Evolutionary conservation across 2,888 invertebrate genomes (phyloP), one percentile per base, ranked within the genome.

Genomic region (Caenorhabditis macrosperma): DNA sequence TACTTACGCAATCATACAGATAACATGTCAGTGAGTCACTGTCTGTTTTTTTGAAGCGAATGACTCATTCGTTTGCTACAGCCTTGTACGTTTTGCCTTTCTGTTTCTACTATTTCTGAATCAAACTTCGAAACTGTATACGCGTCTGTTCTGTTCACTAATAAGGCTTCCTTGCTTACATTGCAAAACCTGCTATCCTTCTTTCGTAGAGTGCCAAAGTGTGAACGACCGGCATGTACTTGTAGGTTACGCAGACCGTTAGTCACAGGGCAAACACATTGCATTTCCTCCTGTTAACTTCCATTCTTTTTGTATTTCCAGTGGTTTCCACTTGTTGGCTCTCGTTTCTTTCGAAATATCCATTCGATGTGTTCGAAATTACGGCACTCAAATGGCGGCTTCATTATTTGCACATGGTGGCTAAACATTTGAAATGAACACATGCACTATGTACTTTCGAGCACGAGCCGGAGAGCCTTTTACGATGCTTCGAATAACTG

Each of bases 341-440:
- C 33, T 38, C 38, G 41, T 68, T 59, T 44, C 15, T 52, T 57
- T 61, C 46, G 71, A 71, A 63, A 71, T 54, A 69, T 71, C 71
- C 54, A 54, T 52, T 54, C 28, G 60, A 69, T 61, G 44, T 55
- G 4, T 24, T 41, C 22, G 67, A 57, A 67, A 67, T 46, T 22
- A 35, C 46, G 38, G 54, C 60, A 46, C 54, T 55, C 66, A 54
- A 72, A 63, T 63, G 48, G 55, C 63, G 63, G 63, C 61, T 72
- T 44, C 30, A 4, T 15, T 72, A n/a, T 72, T 72, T 72, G 72
- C 30, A 28, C 38, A 72, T 61, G 38, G 61, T 61, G 61, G 63
- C 63, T 72, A 57, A 72, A 64, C 72, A 72, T 72, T 72, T 33
- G 28, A 22, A 63, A 72, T 35, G 71, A 57, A 74, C 59, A 59